These are phyloP conservation scores for Actinia tenebrosa DNA, from an alignment of 64 coral and sea anemone genomes.

Conservation along the genomic window DNA sequence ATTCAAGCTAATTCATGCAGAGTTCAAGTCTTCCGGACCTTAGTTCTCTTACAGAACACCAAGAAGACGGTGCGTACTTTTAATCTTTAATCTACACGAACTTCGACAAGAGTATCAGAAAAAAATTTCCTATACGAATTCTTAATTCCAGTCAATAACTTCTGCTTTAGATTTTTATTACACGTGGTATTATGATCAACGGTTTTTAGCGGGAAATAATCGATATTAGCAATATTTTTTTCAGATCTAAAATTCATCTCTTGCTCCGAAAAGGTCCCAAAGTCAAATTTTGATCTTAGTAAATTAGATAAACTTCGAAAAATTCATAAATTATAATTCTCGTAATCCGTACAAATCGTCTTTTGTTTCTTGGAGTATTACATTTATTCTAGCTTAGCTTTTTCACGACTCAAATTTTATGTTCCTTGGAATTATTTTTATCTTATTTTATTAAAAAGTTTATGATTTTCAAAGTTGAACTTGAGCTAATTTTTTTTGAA, in stretches of 20 bases:
- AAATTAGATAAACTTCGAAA: not conserved
- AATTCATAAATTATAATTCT: not conserved
- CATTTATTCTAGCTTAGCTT: no score
- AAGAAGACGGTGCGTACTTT: not conserved
- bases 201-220: not conserved
- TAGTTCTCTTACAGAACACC: not conserved
- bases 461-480: not conserved
- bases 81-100: not conserved
- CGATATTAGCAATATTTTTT: not conserved
- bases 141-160: not conserved
- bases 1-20: not conserved
- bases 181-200: not conserved
- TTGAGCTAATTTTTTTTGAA: not conserved
- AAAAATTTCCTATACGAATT: not conserved
- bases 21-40: not conserved
- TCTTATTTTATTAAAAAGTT: not conserved
- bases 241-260: not conserved
- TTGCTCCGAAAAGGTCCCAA: not conserved
- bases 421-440: not conserved
- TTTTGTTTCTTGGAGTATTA: no score
- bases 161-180: not conserved
- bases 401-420: no score
- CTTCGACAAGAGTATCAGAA: not conserved
- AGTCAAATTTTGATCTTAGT: not conserved
- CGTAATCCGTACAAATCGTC: not conserved